Conservation (phyloP, 2,113 vertebrate species). For the Athene noctua region DNA sequence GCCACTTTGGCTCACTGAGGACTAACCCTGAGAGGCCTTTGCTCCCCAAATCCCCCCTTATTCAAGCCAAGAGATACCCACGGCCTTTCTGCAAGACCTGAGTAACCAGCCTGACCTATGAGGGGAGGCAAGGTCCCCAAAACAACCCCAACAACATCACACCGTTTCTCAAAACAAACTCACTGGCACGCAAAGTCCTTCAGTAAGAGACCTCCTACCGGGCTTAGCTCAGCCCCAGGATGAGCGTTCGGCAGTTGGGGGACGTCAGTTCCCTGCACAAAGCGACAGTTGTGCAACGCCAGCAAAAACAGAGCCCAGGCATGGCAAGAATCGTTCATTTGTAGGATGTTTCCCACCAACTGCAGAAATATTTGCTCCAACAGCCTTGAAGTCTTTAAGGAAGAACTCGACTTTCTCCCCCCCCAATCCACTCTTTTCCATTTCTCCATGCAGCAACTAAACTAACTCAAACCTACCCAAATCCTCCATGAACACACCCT, state of each 20-base stretch:
- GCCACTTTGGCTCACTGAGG: accelerated
- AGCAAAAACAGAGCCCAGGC: not conserved
- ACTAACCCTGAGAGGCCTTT: not conserved
- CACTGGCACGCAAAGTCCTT: accelerated
- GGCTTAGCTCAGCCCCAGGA: not conserved
- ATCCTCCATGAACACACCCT: not conserved
- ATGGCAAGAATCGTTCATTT: accelerated
- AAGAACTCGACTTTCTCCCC: not conserved
- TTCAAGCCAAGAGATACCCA: not conserved
- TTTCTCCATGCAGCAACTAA: not conserved
- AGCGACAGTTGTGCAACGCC: not conserved
- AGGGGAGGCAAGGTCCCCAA: not conserved
- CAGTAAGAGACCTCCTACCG: not conserved
- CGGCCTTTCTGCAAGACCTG: not conserved
- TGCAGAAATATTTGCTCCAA: not conserved
- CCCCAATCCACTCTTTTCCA: not conserved
- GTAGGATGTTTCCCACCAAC: not conserved
- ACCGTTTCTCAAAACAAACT: not conserved
- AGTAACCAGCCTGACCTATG: not conserved
- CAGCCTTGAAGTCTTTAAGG: not conserved
- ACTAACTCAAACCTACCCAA: not conserved
- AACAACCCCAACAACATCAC: not conserved
- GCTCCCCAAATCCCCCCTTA: not conserved
- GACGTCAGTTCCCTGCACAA: not conserved
- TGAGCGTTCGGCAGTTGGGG: accelerated